Conservation (phyloP, 1,140 invertebrate genomes). For the Campodea augens region DNA sequence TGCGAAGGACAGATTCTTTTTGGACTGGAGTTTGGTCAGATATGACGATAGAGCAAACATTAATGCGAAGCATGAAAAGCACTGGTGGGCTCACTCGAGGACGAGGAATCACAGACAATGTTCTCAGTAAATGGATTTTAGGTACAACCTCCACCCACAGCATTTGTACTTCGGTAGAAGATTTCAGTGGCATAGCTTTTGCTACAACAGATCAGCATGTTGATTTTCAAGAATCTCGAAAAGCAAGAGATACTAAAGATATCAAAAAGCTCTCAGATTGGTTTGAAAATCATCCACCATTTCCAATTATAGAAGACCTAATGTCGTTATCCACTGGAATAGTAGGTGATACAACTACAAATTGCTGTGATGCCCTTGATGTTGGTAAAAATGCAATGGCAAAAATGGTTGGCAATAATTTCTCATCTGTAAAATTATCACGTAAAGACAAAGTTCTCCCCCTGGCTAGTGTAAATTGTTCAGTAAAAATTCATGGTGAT, state of each 20-base stretch:
- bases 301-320: too few relatives aligned
- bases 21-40: constrained; percentile 3
- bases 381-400: too few relatives aligned
- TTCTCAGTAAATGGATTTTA: constrained; percentile 12
- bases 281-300: too few relatives aligned
- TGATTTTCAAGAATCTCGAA: constrained; percentile 18
- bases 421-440: neutral
- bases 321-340: too few relatives aligned
- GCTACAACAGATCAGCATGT: constrained; percentile 14
- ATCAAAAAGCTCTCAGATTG: constrained; percentile 13
- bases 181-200: constrained; percentile 1
- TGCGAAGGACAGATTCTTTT: neutral
- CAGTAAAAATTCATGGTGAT: neutral
- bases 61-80: neutral
- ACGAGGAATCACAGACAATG: constrained; percentile 6
- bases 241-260: constrained; percentile 16
- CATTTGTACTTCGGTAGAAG: constrained; percentile 5
- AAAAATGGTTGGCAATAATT: constrained; percentile 11
- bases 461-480: neutral
- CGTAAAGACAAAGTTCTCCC: neutral
- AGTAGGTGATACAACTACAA: too few relatives aligned
- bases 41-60: constrained; percentile 2
- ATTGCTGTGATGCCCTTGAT: too few relatives aligned
- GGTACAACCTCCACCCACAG: constrained; percentile 5
- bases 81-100: neutral